Evolutionary conservation across 2,113 vertebrate species (phyloP), one percentile per base, ranked within the genome.

Genomic region (Thunnus maccoyii): DNA sequence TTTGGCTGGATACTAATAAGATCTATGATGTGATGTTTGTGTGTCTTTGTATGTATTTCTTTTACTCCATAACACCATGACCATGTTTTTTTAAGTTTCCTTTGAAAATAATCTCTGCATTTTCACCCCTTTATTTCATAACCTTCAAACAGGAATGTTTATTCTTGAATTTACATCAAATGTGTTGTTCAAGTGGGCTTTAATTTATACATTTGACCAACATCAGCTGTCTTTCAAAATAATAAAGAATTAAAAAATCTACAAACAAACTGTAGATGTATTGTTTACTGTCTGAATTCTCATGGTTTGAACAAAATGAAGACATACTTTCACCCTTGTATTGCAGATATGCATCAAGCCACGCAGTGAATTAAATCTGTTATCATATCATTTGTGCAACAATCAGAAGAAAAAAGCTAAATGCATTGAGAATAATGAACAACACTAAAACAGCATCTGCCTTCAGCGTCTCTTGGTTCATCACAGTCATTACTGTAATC

Each of bases 401-500:
- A 57, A 22, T 22, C 22, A 22, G 22, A 22, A 22, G 22, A 56
- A 15, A 17, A 17, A 46, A 46, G 63, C 41, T 57, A 16, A 60
- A 78, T 8, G 41, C 30, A 15, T 9, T 2, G n/a, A 68, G 68
- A 77, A 25, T 68, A 62, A 55, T 72, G 17, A 27, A 3, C 68
- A 13, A 25, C 54, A 58, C 11, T 64, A 18, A 48, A 73, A 47
- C 78, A 27, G 2, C 20, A 4, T 56, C 76, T 36, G 80, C 65
- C 48, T 18, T 65, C 66, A 60, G 77, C 0, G 61, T 71, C 41
- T 80, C 76, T 2, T 47, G 68, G 18, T 57, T 76, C 47, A 57
- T 57, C 52, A 2, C 48, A 20, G 32, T 78, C 83, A 3, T 75
- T 68, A 41, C 76, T 50, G 69, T 72, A 66, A 78, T 83, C 73